Percentiles rank a stretch among this genome's conserved stretches.
Conservation (phyloP, 2,797 vertebrate genomes). For the Chloroceryle inda region DNA sequence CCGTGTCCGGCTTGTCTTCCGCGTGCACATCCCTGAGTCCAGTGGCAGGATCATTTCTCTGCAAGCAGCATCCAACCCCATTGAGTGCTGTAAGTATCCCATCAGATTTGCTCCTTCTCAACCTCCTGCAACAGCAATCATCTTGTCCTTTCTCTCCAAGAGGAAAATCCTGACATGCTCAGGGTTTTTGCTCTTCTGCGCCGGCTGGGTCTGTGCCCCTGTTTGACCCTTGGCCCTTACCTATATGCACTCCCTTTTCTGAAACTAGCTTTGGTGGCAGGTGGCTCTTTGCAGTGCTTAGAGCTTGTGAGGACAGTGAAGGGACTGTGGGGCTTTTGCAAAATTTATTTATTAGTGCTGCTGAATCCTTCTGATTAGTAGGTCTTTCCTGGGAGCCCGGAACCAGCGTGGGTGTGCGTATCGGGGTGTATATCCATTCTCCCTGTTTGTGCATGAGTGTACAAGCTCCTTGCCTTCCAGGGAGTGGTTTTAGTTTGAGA, state of each 20-base stretch:
- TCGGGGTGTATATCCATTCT: fast-evolving
- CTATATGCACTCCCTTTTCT: fast-evolving
- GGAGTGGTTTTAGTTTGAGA: background rate
- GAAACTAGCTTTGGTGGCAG: background rate
- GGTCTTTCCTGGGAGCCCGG: background rate
- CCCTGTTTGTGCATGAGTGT: background rate
- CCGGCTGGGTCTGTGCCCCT: background rate
- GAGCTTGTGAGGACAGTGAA: background rate
- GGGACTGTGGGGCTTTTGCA: fast-evolving
- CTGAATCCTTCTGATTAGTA: background rate
- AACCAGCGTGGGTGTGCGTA: fast-evolving
- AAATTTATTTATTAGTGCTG: background rate
- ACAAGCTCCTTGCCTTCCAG: background rate
- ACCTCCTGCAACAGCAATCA: fast-evolving
- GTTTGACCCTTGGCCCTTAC: fast-evolving
- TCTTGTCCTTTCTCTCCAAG: background rate
- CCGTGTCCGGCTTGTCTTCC: conserved; percentile 93
- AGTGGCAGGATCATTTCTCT: conserved; percentile 90
- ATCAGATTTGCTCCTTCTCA: background rate
- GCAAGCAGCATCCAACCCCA: conserved; percentile 93
- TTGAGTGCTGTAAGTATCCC: conserved; percentile 94
- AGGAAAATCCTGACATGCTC: fast-evolving
- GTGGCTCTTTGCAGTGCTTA: background rate
- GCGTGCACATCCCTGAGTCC: conserved; percentile 93
- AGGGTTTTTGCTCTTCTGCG: background rate